Percentiles rank a stretch among this genome's conserved stretches.
Conservation (phyloP, 37 sponge, comb jelly and placozoan genomes). For the Hormiphora californensis region DNA sequence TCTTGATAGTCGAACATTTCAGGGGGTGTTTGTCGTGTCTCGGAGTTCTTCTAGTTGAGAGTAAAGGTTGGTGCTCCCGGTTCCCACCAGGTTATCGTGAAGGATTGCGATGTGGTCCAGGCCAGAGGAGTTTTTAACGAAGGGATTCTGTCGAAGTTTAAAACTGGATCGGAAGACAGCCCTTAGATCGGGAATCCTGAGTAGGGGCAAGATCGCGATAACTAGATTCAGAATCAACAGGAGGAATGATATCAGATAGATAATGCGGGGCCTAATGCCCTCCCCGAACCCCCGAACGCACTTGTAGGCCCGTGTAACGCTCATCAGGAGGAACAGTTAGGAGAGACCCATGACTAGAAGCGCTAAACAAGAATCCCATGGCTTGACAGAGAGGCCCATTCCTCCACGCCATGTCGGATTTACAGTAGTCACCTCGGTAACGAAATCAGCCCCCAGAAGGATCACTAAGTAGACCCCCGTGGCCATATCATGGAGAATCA, state of each 20-base stretch:
- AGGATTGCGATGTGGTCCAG: background rate
- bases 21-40: background rate
- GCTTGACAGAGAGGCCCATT: background rate
- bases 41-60: background rate
- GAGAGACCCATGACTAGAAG: background rate
- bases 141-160: background rate
- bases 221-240: background rate
- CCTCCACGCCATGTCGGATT: background rate
- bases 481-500: too few species aligned
- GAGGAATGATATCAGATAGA: background rate
- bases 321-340: background rate
- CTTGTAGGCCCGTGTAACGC: background rate
- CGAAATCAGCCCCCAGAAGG: too few species aligned
- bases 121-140: background rate
- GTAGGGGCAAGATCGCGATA: background rate
- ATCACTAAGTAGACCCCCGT: too few species aligned
- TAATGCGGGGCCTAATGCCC: background rate
- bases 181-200: background rate
- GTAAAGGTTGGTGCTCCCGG: background rate
- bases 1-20: background rate
- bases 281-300: background rate
- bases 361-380: background rate
- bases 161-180: background rate
- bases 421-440: background rate
- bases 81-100: background rate